These are phyloP conservation scores for Strigamia crassipes DNA, from an alignment of 2,888 invertebrate genomes.

Conservation along the genomic window DNA sequence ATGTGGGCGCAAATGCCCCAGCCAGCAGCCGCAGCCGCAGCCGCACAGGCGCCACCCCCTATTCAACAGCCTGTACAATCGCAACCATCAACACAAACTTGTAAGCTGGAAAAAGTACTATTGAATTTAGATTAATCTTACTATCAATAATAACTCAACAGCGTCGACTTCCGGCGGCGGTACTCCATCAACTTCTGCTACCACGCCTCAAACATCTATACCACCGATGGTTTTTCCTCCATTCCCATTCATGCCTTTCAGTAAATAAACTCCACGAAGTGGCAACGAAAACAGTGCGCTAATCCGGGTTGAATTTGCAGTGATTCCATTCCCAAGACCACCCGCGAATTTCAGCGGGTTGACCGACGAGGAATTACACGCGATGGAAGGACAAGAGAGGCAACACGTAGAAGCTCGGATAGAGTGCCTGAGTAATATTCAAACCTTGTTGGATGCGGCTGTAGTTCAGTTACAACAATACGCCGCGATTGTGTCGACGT, in stretches of 20 bases:
- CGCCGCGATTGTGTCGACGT: conserved; percentile 62
- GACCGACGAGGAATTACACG: conserved; percentile 78
- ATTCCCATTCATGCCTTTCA: conserved; percentile 63
- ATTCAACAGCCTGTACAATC: background rate
- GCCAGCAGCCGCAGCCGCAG: background rate
- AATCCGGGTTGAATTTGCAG: conserved; percentile 53
- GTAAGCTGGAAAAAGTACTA: background rate
- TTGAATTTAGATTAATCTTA: background rate
- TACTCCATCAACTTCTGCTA: conserved; percentile 44
- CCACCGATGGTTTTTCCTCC: conserved; percentile 65
- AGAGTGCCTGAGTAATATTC: conserved; percentile 80
- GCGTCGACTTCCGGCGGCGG: background rate
- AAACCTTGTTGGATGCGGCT: conserved; percentile 89
- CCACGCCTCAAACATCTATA: conserved; percentile 52
- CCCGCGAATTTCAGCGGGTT: conserved; percentile 68
- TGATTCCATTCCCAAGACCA: conserved; percentile 56
- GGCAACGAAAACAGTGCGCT: background rate
- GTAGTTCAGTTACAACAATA: conserved; percentile 94
- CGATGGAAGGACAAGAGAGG: conserved; percentile 87
- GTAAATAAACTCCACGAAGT: conserved; percentile 53
- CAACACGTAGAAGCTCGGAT: conserved; percentile 88
- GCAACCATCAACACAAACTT: background rate
- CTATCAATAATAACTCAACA: background rate
- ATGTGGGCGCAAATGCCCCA: conserved; percentile 32
- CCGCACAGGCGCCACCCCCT: conserved; percentile 45